Base-by-base conservation (phyloP, 2,888 invertebrate genomes). In the Thymelicus sylvestris region DNA sequence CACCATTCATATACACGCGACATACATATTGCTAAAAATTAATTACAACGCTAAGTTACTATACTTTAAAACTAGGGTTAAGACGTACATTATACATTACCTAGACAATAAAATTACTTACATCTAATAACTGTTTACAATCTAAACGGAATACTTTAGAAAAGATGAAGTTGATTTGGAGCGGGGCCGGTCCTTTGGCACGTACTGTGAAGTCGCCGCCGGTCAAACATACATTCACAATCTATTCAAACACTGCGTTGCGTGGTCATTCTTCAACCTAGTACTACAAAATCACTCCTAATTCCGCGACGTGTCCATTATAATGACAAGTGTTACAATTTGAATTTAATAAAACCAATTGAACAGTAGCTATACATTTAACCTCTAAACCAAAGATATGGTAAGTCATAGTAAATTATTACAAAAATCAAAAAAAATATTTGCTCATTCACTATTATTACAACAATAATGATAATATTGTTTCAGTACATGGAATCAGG, bases 71-170 rank as follows among this genome's bases (percentile, higher is more conserved):
- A 83, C 89, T 92, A 92, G 79, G 89, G 86, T 91, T 93, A 91
- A 88, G 88, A 91, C 90, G 88, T 92, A 91, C 89, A 87, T 87
- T 89, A 89, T 91, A 91, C 89, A 87, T 87, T 89, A 90, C 82
- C 87, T 91, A 91, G 83, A 89, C 85, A 89, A 85, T 91, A 91
- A 85, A 89, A 89, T 92, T 88, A 89, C 91, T 92, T 92, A 92
- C 80, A 83, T 78, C 90, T 91, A 92, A 73, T 82, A 88, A 88
- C 83, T 86, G 90, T 88, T 90, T 86, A 91, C 83, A 85, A 83
- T 79, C 89, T 90, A 91, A 88, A 85, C 86, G 85, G 90, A 90
- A 88, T 88, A 88, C 84, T 86, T 83, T 83, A 80, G 80, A 83
- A 79, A 85, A 79, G 75, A 67, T 67, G 52, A 70, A 74, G 64